Conservation (phyloP, 2,797 vertebrate species). For the Bradypodion pumilum region DNA sequence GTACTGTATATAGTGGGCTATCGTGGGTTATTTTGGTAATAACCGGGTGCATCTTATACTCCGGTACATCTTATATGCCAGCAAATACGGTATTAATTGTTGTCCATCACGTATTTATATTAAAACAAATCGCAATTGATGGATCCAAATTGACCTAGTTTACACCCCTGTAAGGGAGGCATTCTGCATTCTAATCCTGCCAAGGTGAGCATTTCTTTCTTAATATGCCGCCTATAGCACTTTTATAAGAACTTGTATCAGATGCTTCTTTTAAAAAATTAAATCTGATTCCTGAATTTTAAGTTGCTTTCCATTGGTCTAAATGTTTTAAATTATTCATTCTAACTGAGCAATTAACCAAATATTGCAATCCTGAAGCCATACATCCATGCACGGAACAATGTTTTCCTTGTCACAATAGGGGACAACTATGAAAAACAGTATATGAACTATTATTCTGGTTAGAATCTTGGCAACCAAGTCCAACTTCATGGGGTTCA, state of each 20-base stretch:
- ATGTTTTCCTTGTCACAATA: background rate
- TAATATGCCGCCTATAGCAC: background rate
- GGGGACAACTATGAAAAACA: background rate
- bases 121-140: too few species aligned
- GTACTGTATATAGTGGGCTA: too few species aligned
- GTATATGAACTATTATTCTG: background rate
- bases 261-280: background rate
- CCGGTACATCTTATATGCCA: too few species aligned
- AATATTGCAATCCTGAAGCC: background rate
- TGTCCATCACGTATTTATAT: too few species aligned
- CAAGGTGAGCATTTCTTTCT: background rate
- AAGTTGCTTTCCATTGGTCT: too few species aligned
- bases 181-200: background rate
- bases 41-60: too few species aligned
- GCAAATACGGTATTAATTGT: too few species aligned
- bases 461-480: background rate
- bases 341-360: background rate
- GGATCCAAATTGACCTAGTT: too few species aligned
- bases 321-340: background rate
- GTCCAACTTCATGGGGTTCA: background rate
- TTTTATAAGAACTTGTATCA: background rate
- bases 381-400: too few species aligned
- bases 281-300: background rate
- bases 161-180: too few species aligned
- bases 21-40: too few species aligned